Evolutionary conservation across 1,140 invertebrate species (phyloP).

Genomic region (Panagrolaimus sp.): DNA sequence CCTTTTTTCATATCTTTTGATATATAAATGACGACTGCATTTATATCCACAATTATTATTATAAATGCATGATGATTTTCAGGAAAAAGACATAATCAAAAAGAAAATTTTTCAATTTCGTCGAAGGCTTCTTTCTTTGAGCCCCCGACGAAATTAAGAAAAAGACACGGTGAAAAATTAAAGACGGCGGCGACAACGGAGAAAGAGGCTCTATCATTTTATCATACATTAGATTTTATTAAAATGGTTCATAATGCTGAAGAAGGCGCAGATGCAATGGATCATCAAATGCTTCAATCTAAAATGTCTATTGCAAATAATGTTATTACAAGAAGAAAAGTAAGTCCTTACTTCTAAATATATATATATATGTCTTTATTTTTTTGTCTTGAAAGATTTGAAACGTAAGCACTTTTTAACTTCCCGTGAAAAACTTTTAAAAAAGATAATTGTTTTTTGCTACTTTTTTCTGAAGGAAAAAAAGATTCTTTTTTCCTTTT

Average conservation of each 20-base stretch:
- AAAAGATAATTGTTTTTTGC: too few species aligned
- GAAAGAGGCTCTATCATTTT: neutral
- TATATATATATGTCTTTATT: neutral
- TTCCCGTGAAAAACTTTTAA: neutral
- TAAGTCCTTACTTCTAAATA: slow-evolving; percentile 25
- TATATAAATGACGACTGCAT: neutral
- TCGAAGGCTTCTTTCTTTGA: neutral
- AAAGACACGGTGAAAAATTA: too few species aligned
- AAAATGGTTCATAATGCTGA: slow-evolving; percentile 27
- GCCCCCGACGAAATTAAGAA: too few species aligned
- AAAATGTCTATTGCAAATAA: slow-evolving; percentile 32
- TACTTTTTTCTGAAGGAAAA: too few species aligned
- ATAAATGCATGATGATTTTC: too few species aligned
- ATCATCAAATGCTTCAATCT: slow-evolving; percentile 32
- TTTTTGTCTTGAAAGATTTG: neutral
- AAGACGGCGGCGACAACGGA: neutral
- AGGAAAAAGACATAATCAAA: neutral
- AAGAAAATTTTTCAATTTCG: neutral
- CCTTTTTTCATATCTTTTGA: too few species aligned
- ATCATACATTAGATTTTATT: slow-evolving; percentile 15
- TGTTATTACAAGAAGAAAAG: slow-evolving; percentile 21
- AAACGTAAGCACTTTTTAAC: slow-evolving; percentile 8
- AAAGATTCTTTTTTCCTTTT: too few species aligned
- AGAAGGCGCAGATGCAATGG: slow-evolving; percentile 22
- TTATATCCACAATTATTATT: too few species aligned